phyloP scores from a whole-genome alignment of 2,888 invertebrate genomes.

The Cistogaster globosa region DNA sequence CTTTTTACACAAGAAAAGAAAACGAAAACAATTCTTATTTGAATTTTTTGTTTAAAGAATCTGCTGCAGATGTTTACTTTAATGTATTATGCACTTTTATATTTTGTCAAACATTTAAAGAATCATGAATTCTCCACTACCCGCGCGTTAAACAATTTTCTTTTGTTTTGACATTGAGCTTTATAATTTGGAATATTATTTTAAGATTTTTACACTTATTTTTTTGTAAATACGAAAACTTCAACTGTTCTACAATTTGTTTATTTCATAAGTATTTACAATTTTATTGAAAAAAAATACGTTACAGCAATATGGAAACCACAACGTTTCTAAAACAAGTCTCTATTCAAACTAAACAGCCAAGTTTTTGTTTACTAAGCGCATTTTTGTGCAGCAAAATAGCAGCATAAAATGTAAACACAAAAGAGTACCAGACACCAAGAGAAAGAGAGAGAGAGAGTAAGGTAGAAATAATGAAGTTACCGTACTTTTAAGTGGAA shows the following conservation, averaged over 20 bases:
- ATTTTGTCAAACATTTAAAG: background rate
- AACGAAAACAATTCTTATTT: slow-evolving; percentile 7
- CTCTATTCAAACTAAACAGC: slow-evolving; percentile 56
- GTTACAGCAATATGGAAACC: background rate
- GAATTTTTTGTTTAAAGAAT: background rate
- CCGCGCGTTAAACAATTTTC: too few species aligned
- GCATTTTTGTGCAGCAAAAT: slow-evolving; percentile 60
- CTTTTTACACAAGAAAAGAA: background rate
- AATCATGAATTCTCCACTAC: background rate
- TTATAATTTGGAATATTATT: too few species aligned
- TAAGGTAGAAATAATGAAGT: background rate
- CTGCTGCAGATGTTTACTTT: slow-evolving; percentile 11
- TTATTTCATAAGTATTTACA: background rate
- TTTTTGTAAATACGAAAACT: too few species aligned
- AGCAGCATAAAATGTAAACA: slow-evolving; percentile 38
- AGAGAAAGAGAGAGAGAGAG: slow-evolving; percentile 17
- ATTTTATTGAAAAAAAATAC: background rate
- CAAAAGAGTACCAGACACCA: background rate
- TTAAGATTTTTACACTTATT: too few species aligned
- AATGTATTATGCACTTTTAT: slow-evolving; percentile 49
- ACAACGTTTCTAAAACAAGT: slow-evolving; percentile 56
- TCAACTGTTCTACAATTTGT: background rate
- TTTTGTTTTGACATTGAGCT: too few species aligned
- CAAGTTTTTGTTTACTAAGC: slow-evolving; percentile 74
- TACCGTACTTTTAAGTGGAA: slow-evolving; percentile 8